Evolutionary conservation across 2,113 vertebrate species (phyloP).

Genomic region (Regulus satrapa): DNA sequence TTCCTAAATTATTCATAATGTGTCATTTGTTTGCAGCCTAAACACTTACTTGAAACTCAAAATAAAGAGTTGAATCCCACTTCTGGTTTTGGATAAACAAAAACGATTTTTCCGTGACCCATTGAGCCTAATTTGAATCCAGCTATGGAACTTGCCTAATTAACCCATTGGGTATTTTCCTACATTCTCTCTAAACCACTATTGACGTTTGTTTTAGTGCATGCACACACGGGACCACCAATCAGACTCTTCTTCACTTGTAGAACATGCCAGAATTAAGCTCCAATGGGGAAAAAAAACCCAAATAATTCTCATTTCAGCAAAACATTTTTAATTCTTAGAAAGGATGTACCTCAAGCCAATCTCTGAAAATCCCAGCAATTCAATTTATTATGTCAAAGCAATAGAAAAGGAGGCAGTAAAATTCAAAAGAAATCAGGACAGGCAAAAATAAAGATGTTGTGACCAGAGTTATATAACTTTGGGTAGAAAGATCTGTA

Average conservation of each 20-base stretch:
- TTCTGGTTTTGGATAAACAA: constrained; percentile 9
- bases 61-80: background rate
- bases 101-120: background rate
- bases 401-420: background rate
- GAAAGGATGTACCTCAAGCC: background rate
- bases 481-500: background rate
- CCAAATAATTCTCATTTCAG: background rate
- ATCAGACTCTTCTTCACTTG: background rate
- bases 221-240: background rate
- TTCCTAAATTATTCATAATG: constrained; percentile 39
- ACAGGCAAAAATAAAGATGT: background rate
- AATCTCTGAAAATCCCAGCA: background rate
- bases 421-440: background rate
- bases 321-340: background rate
- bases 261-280: background rate
- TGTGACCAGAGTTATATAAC: background rate
- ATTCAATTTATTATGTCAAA: background rate
- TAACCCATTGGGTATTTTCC: constrained; percentile 39
- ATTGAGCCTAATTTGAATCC: background rate
- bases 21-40: background rate
- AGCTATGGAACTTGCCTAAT: constrained; percentile 6
- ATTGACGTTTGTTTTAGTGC: background rate
- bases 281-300: background rate
- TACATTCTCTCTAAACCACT: constrained; percentile 7
- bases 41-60: background rate